Evolutionary conservation across 1,140 invertebrate species (phyloP).

Genomic region (Procambarus clarkii): DNA sequence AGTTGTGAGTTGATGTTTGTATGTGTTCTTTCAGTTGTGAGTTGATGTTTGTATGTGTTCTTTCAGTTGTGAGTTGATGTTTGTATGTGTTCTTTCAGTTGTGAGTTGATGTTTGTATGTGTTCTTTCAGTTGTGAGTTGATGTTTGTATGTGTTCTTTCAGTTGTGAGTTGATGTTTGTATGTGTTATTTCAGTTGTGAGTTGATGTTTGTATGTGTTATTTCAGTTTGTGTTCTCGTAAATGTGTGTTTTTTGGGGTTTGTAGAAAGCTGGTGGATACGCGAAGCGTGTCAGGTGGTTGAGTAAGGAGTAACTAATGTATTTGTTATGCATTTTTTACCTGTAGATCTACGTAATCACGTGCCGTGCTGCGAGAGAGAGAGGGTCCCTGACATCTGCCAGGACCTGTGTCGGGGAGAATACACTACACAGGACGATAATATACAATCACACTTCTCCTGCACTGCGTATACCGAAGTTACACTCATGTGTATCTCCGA

Average conservation of each 20-base stretch:
- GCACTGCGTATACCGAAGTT: constrained; percentile 87
- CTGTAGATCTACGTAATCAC: constrained; percentile 85
- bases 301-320: neutral
- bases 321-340: neutral
- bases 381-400: constrained; percentile 87
- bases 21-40: constrained; percentile 73
- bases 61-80: constrained; percentile 73
- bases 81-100: no score
- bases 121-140: constrained; percentile 74
- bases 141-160: no score
- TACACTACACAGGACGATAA: constrained; percentile 88
- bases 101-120: constrained; percentile 73
- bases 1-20: constrained; percentile 73
- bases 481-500: constrained; percentile 88
- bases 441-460: constrained; percentile 88
- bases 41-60: neutral
- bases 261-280: neutral
- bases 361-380: constrained; percentile 88
- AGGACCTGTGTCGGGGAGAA: constrained; percentile 89
- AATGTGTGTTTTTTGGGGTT: neutral
- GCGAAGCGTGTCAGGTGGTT: neutral
- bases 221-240: neutral
- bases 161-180: constrained; percentile 73
- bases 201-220: neutral
- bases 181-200: constrained; percentile 73